These are phyloP conservation scores for Sinosuthora webbiana DNA, from an alignment of 2,113 vertebrate species.

Conservation along the genomic window DNA sequence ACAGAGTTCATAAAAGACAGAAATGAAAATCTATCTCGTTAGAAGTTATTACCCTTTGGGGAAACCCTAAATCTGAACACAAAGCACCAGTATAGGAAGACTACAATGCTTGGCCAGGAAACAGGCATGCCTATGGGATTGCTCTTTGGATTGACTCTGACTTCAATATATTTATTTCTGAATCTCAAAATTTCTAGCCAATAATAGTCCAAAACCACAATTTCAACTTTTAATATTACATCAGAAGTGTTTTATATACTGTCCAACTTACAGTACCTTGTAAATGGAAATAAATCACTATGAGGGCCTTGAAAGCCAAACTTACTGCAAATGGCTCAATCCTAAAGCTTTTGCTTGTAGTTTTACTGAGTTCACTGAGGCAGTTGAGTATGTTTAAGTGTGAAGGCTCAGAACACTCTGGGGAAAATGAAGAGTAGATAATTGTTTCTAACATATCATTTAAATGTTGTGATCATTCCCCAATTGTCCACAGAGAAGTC, in stretches of 20 bases:
- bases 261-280: not conserved
- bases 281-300: not conserved
- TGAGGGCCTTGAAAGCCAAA: not conserved
- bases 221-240: slow-evolving; percentile 16
- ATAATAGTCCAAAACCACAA: not conserved
- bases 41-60: not conserved
- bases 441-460: not conserved
- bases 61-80: not conserved
- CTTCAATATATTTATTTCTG: not conserved
- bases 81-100: not conserved
- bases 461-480: not conserved
- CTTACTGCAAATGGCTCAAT: not conserved
- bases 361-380: not conserved
- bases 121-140: not conserved
- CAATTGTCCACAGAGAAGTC: not conserved
- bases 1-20: not conserved
- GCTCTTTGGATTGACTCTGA: slow-evolving; percentile 18
- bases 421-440: not conserved
- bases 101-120: not conserved
- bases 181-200: not conserved
- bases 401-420: not conserved
- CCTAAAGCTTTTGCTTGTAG: not conserved
- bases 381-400: not conserved
- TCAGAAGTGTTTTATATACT: not conserved
- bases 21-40: slow-evolving; percentile 12